Conservation (phyloP, 2,888 invertebrate species). For the Physocephala rufipes region DNA sequence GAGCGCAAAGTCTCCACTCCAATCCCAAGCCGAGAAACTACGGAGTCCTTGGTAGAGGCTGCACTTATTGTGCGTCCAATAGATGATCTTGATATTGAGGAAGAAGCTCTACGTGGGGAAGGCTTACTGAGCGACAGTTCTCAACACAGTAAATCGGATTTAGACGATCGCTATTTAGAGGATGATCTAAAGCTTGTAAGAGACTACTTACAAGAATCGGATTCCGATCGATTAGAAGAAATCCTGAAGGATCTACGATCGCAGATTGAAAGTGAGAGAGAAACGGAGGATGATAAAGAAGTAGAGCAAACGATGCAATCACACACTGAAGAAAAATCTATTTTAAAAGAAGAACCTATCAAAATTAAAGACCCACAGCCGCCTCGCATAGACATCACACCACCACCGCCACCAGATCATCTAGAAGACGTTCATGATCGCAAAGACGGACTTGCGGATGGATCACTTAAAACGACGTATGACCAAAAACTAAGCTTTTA, state of each 20-base stretch:
- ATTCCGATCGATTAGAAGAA: slow-evolving; percentile 58
- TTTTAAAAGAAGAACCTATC: slow-evolving; percentile 7
- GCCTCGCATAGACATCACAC: slow-evolving; percentile 29
- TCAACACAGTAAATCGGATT: slow-evolving; percentile 60
- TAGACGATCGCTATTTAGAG: slow-evolving; percentile 48
- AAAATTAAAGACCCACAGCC: not conserved
- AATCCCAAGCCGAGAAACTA: slow-evolving; percentile 69
- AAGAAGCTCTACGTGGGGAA: slow-evolving; percentile 58
- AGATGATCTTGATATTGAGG: slow-evolving; percentile 64
- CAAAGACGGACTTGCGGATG: slow-evolving; percentile 48
- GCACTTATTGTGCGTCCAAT: slow-evolving; percentile 74
- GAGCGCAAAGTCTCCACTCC: slow-evolving; percentile 72
- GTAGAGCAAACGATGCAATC: slow-evolving; percentile 28
- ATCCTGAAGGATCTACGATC: slow-evolving; percentile 53
- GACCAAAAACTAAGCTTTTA: slow-evolving; percentile 34
- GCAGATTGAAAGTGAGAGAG: slow-evolving; percentile 42
- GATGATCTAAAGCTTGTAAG: slow-evolving; percentile 49
- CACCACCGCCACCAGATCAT: not conserved
- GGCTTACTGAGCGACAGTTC: slow-evolving; percentile 60
- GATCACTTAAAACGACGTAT: slow-evolving; percentile 33
- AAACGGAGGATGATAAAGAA: slow-evolving; percentile 37
- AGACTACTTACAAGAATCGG: slow-evolving; percentile 55
- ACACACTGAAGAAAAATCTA: slow-evolving; percentile 41
- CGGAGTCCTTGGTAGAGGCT: slow-evolving; percentile 71
- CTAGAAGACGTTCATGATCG: slow-evolving; percentile 49